Evolutionary conservation across 2,797 vertebrate species (phyloP).

Genomic region (Lithobates sylvaticus): DNA sequence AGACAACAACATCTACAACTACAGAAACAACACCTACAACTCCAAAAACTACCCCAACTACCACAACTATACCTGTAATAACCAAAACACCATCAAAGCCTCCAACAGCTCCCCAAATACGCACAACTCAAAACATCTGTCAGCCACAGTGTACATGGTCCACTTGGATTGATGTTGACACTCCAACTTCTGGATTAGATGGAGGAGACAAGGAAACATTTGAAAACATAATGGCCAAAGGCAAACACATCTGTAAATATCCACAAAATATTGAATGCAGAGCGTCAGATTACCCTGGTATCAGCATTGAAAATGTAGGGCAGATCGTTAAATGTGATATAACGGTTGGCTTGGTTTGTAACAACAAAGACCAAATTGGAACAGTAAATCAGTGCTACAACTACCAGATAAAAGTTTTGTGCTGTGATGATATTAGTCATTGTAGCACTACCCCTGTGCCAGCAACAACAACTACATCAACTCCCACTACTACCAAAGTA

Average conservation of each 20-base stretch:
- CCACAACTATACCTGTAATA: background rate
- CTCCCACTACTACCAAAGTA: rapidly evolving
- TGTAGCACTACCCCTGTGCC: background rate
- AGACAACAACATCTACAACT: background rate
- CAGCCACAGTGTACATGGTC: conserved; percentile 76
- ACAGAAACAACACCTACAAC: conserved; percentile 4
- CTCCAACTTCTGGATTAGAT: conserved; percentile 63
- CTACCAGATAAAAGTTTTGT: conserved; percentile 80
- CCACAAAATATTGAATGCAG: conserved; percentile 70
- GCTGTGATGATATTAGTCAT: conserved; percentile 69
- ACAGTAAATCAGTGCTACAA: conserved; percentile 72
- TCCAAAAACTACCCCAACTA: background rate
- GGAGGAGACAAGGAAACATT: conserved; percentile 77
- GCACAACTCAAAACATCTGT: background rate
- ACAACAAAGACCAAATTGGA: conserved; percentile 70
- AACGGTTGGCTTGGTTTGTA: conserved; percentile 62
- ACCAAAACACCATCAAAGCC: background rate
- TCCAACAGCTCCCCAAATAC: background rate
- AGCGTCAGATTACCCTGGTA: background rate
- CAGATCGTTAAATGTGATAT: conserved; percentile 64
- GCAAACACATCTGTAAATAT: conserved; percentile 60
- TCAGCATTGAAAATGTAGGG: conserved; percentile 43
- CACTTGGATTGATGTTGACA: conserved; percentile 73
- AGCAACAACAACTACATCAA: conserved; percentile 22
- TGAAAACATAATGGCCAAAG: conserved; percentile 38